A percentile compares a stretch with the other conserved stretches of the same genome.
These are phyloP conservation scores for Proteles cristata DNA, from an alignment of 2,113 vertebrate genomes.

Conservation along the genomic window DNA sequence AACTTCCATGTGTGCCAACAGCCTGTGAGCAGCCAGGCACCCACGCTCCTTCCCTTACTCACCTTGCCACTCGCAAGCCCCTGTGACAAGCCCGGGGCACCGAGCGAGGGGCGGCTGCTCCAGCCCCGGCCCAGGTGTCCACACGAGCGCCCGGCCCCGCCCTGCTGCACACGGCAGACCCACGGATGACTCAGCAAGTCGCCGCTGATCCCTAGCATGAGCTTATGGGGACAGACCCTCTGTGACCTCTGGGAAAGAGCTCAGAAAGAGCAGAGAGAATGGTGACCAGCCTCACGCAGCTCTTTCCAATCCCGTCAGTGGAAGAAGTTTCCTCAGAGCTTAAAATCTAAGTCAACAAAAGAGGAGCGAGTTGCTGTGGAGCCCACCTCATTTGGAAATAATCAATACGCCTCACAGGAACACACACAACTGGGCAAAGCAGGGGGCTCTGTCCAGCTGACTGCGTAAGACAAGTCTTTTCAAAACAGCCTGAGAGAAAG, in stretches of 20 bases:
- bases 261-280: neutral
- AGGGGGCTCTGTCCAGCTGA: neutral
- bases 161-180: neutral
- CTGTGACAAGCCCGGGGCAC: neutral
- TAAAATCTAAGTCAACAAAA: constrained; percentile 7
- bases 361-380: neutral
- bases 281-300: neutral
- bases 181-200: neutral
- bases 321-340: neutral
- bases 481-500: neutral
- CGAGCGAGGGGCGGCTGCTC: neutral
- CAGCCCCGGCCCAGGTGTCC: neutral
- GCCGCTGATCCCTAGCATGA: neutral
- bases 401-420: neutral
- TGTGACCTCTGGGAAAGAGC: neutral
- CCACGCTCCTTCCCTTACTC: neutral
- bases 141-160: neutral
- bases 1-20: neutral
- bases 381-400: neutral
- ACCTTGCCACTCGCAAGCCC: neutral
- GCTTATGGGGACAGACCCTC: neutral
- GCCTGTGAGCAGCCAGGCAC: neutral
- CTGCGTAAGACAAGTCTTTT: neutral
- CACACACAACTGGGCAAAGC: neutral
- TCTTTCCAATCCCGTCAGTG: neutral